Conservation (phyloP, 1,140 invertebrate genomes). For the Drosophila orosa region DNA sequence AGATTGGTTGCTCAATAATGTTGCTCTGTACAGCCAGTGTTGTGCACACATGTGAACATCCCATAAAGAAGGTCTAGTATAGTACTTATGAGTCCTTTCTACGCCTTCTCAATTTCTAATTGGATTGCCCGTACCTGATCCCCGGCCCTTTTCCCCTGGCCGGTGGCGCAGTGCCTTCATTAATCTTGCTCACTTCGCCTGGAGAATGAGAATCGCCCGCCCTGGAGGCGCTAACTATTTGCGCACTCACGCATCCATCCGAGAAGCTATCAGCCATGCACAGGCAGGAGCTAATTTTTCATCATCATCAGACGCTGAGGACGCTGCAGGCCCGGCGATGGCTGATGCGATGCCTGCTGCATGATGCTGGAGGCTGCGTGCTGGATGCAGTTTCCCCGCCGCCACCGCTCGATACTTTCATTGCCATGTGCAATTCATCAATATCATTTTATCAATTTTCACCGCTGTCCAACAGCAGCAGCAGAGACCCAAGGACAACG, state of each 20-base stretch:
- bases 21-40: too few relatives aligned
- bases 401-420: slow-evolving; percentile 42
- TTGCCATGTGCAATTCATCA: slow-evolving; percentile 82
- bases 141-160: background rate
- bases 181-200: slow-evolving; percentile 73
- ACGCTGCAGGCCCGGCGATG: slow-evolving; percentile 47
- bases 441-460: slow-evolving; percentile 84
- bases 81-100: slow-evolving; percentile 1
- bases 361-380: slow-evolving; percentile 1
- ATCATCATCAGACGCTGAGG: slow-evolving; percentile 73
- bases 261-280: slow-evolving; percentile 48
- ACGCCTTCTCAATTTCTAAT: slow-evolving; percentile 35
- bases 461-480: slow-evolving; percentile 70
- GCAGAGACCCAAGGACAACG: slow-evolving; percentile 49
- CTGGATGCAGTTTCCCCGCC: slow-evolving; percentile 16
- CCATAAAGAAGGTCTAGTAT: background rate
- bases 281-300: slow-evolving; percentile 71
- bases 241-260: slow-evolving; percentile 57
- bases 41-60: background rate
- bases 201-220: slow-evolving; percentile 38
- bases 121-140: slow-evolving; percentile 29
- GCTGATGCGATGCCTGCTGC: slow-evolving; percentile 26
- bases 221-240: slow-evolving; percentile 50
- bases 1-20: background rate
- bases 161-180: slow-evolving; percentile 47